A percentile compares a stretch with the other conserved stretches of the same genome.
Conservation (phyloP, 2,888 invertebrate species). For the Megalurothrips usitatus region DNA sequence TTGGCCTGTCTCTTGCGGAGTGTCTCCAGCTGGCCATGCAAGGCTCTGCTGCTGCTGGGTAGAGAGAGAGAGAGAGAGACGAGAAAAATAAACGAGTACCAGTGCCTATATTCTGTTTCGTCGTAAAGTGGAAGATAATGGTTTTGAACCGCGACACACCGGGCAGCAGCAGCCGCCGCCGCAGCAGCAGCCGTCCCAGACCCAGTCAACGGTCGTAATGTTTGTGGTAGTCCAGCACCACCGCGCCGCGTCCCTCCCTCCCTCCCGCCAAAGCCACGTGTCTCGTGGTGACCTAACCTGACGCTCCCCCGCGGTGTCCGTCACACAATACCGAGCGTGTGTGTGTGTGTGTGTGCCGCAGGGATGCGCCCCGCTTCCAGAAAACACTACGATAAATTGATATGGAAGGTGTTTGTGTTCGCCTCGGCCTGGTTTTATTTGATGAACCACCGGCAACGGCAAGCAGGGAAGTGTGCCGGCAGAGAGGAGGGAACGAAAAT, state of each 20-base stretch:
- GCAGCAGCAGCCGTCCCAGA: not conserved
- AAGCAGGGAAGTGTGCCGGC: not conserved
- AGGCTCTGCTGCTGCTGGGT: too few species aligned
- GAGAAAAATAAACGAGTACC: too few species aligned
- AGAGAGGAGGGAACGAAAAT: not conserved
- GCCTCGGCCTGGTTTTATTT: not conserved
- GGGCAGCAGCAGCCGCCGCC: not conserved
- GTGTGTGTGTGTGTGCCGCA: not conserved
- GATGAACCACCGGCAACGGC: not conserved
- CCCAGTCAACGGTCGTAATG: too few species aligned
- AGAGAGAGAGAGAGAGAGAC: too few species aligned
- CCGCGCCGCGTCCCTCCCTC: not conserved
- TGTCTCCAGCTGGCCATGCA: not conserved
- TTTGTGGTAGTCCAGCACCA: too few species aligned
- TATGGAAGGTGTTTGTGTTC: not conserved
- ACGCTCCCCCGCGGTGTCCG: not conserved
- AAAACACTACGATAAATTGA: slow-evolving; percentile 21
- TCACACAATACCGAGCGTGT: too few species aligned
- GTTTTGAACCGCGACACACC: too few species aligned
- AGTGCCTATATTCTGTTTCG: too few species aligned
- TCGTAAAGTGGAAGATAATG: too few species aligned
- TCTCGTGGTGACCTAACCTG: too few species aligned
- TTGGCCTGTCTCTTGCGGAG: not conserved
- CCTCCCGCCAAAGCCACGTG: too few species aligned
- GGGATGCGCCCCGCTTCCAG: not conserved